Evolutionary conservation across 2,797 vertebrate species (phyloP).

Genomic region (Enteromius paludinosus): DNA sequence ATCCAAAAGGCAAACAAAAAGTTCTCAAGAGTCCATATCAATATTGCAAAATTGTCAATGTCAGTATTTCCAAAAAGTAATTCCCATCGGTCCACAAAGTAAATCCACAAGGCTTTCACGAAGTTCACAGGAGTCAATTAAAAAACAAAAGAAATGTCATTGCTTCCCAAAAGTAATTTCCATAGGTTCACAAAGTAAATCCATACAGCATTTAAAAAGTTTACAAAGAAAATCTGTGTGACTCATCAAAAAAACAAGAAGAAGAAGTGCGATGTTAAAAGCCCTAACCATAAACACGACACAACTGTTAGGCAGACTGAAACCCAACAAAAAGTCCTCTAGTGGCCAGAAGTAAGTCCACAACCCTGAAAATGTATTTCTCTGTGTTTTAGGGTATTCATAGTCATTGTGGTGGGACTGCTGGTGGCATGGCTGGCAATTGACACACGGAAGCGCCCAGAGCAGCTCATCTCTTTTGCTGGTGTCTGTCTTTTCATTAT

Average conservation of each 20-base stretch:
- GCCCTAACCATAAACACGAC: background rate
- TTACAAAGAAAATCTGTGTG: background rate
- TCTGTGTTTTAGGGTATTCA: constrained; percentile 80
- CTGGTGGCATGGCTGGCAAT: constrained; percentile 84
- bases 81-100: background rate
- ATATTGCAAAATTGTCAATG: too few relatives aligned
- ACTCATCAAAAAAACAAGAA: background rate
- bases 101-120: background rate
- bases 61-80: background rate
- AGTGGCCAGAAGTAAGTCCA: background rate
- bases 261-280: too few relatives aligned
- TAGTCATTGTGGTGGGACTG: constrained; percentile 71
- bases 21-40: too few relatives aligned
- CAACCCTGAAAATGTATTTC: background rate
- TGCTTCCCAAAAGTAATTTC: background rate
- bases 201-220: background rate
- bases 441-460: constrained; percentile 81
- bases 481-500: constrained; percentile 85
- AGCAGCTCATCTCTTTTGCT: constrained; percentile 90
- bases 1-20: background rate
- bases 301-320: background rate
- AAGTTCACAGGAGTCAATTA: background rate
- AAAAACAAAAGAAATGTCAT: background rate
- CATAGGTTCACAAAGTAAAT: too few relatives aligned
- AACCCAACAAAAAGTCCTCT: background rate